phyloP scores from a whole-genome alignment of 2,113 vertebrate species.

The Acanthisitta chloris region DNA sequence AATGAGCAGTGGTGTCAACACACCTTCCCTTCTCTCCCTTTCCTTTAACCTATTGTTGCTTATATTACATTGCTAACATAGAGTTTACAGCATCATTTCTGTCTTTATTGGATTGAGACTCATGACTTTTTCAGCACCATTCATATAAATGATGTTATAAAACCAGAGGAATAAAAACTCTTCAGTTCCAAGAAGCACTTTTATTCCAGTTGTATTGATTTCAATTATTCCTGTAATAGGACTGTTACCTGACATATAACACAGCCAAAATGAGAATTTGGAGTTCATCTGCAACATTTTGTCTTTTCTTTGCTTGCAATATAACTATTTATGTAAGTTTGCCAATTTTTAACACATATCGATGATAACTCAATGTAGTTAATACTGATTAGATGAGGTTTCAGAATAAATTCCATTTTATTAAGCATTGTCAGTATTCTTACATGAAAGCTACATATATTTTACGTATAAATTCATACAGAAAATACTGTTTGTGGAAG shows the following conservation, averaged over 20 bases:
- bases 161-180: background rate
- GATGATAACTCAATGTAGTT: background rate
- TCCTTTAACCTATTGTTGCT: background rate
- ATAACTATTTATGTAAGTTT: background rate
- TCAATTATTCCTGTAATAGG: background rate
- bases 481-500: background rate
- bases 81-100: background rate
- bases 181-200: background rate
- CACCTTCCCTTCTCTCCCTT: background rate
- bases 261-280: background rate
- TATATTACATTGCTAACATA: background rate
- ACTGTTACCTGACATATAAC: background rate
- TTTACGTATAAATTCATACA: background rate
- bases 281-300: background rate
- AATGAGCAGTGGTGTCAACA: background rate
- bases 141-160: background rate
- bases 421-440: background rate
- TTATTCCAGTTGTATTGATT: background rate
- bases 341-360: background rate
- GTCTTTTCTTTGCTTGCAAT: background rate
- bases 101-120: constrained; percentile 8
- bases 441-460: background rate
- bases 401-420: background rate
- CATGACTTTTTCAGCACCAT: background rate
- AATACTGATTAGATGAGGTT: background rate